A percentile compares a stretch with the other conserved stretches of the same genome.
These are phyloP conservation scores for Pelecanoides urinatrix DNA, from an alignment of 2,113 vertebrate genomes.

Conservation along the genomic window DNA sequence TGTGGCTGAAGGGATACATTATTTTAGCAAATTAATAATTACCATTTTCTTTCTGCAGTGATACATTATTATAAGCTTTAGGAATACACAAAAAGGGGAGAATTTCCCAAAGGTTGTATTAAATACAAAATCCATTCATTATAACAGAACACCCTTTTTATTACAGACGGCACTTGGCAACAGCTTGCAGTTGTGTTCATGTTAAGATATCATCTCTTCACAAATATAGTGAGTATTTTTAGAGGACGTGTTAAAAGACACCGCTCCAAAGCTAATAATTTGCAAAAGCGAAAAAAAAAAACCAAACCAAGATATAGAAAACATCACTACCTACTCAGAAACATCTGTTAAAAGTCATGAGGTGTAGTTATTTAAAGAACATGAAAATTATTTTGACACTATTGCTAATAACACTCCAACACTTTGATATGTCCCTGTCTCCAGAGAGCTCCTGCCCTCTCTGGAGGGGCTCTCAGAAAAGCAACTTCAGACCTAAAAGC, in stretches of 20 bases:
- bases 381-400: not conserved
- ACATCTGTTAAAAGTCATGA: not conserved
- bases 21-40: conserved; percentile 5
- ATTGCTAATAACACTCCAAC: not conserved
- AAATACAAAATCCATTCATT: not conserved
- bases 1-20: not conserved
- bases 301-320: not conserved
- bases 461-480: not conserved
- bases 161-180: not conserved
- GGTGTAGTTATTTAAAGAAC: not conserved
- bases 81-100: not conserved
- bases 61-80: not conserved
- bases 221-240: not conserved
- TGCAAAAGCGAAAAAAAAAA: not conserved
- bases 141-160: not conserved
- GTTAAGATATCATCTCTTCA: not conserved
- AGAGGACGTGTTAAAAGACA: not conserved
- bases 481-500: not conserved
- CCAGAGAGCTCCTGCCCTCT: not conserved
- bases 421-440: not conserved
- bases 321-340: not conserved
- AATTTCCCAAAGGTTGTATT: not conserved
- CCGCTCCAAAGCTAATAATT: not conserved
- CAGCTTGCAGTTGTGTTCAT: not conserved
- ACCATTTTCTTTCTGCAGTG: not conserved